These are phyloP conservation scores for Eleutherodactylus coqui DNA, from an alignment of 2,797 vertebrate species.

Conservation along the genomic window DNA sequence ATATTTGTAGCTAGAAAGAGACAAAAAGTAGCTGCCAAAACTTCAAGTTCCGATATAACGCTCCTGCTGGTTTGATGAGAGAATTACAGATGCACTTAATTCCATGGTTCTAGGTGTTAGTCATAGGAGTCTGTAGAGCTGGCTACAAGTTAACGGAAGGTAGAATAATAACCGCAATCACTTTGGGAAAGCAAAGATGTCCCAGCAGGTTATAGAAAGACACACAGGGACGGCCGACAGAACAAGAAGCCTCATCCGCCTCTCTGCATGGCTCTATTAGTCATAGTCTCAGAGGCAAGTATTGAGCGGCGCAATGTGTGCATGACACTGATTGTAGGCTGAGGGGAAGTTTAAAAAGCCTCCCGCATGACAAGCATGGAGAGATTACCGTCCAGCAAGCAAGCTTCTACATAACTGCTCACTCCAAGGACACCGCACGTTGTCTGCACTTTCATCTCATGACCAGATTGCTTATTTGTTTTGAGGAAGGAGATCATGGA, in stretches of 20 bases:
- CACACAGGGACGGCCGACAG: neutral
- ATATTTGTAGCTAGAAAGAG: neutral
- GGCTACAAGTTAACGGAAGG: neutral
- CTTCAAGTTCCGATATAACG: neutral
- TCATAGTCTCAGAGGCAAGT: neutral
- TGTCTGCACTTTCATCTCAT: neutral
- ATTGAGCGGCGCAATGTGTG: neutral
- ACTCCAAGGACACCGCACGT: slow-evolving; percentile 14
- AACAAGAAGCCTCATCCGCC: neutral
- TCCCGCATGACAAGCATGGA: neutral
- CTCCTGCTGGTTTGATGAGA: neutral
- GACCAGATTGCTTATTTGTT: neutral
- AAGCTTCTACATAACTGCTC: neutral
- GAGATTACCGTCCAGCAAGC: neutral
- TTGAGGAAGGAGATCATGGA: neutral
- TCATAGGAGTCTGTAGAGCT: neutral
- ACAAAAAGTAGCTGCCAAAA: neutral
- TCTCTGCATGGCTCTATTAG: slow-evolving; percentile 5
- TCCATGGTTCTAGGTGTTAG: neutral
- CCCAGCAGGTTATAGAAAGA: neutral
- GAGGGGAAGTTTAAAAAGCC: neutral
- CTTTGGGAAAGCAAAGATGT: slow-evolving; percentile 4
- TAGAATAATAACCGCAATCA: slow-evolving; percentile 28
- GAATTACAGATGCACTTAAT: neutral
- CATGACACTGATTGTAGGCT: neutral